Percentiles rank a stretch among this genome's conserved stretches.
Evolutionary conservation across 2,888 invertebrate genomes (phyloP).

Genomic region (Trachelus troglodyta): DNA sequence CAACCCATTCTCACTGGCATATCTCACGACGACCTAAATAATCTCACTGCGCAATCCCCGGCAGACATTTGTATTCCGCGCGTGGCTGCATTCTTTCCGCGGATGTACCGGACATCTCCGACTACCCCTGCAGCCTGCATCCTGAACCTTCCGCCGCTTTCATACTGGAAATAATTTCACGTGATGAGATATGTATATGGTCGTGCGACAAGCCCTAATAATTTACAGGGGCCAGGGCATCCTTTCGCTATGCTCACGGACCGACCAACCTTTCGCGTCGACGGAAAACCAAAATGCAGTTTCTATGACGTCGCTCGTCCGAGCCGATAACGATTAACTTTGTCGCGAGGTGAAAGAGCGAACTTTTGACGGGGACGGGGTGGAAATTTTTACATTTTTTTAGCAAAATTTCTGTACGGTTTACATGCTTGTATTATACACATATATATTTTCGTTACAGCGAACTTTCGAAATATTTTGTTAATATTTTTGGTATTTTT

Average conservation of each 20-base stretch:
- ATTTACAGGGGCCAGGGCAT: background rate
- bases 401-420: background rate
- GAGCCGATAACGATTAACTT: background rate
- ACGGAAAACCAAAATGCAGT: background rate
- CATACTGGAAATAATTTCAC: background rate
- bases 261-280: background rate
- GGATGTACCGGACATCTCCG: slow-evolving; percentile 11
- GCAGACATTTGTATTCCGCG: slow-evolving; percentile 13
- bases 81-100: slow-evolving; percentile 10
- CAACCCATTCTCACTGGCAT: slow-evolving; percentile 5
- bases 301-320: background rate
- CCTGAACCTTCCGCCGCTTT: background rate
- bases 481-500: background rate
- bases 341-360: too few species aligned
- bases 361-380: too few species aligned
- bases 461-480: background rate
- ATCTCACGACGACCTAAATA: slow-evolving; percentile 12
- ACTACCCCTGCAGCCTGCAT: background rate
- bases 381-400: background rate
- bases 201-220: background rate
- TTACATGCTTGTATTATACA: background rate
- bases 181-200: background rate
- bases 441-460: background rate
- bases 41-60: slow-evolving; percentile 8
- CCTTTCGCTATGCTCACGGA: background rate